Percentiles rank a stretch among this genome's conserved stretches.
Evolutionary conservation across 2,888 invertebrate genomes (phyloP).

Genomic region (Drosophila fungiperda): DNA sequence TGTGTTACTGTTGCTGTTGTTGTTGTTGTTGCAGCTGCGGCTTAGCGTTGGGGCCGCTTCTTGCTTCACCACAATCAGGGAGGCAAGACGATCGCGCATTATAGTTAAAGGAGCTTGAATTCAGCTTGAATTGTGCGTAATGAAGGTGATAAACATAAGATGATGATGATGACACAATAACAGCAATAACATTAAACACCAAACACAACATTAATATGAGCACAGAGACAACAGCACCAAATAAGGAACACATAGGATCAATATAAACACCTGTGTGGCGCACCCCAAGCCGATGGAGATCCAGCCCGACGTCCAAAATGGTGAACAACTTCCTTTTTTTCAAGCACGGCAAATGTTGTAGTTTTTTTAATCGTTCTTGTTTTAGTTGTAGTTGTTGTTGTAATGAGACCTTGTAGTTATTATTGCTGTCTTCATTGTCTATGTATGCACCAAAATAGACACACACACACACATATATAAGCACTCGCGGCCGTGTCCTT

Average conservation of each 20-base stretch:
- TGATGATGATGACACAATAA: conserved; percentile 31
- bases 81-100: conserved; percentile 85
- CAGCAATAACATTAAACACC: conserved; percentile 24
- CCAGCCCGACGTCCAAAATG: conserved; percentile 81
- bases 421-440: conserved; percentile 47
- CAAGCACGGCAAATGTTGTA: conserved; percentile 20
- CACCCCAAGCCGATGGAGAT: conserved; percentile 75
- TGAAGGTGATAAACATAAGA: conserved; percentile 25
- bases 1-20: conserved; percentile 18
- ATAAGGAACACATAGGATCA: conserved; percentile 48
- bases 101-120: conserved; percentile 53
- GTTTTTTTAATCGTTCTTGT: conserved; percentile 30
- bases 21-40: conserved; percentile 50
- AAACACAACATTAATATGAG: conserved; percentile 7
- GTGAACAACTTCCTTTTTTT: conserved; percentile 10
- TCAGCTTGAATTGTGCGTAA: conserved; percentile 21
- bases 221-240: conserved; percentile 28
- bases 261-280: conserved; percentile 85
- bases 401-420: conserved; percentile 41
- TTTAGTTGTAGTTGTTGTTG: conserved; percentile 30
- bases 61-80: conserved; percentile 85
- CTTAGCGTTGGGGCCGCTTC: conserved; percentile 71
- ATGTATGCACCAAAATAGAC: conserved; percentile 1
- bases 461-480: not conserved
- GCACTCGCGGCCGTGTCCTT: conserved; percentile 32